phyloP scores from a whole-genome alignment of 2,888 invertebrate genomes.

The Microctonus brassicae region DNA sequence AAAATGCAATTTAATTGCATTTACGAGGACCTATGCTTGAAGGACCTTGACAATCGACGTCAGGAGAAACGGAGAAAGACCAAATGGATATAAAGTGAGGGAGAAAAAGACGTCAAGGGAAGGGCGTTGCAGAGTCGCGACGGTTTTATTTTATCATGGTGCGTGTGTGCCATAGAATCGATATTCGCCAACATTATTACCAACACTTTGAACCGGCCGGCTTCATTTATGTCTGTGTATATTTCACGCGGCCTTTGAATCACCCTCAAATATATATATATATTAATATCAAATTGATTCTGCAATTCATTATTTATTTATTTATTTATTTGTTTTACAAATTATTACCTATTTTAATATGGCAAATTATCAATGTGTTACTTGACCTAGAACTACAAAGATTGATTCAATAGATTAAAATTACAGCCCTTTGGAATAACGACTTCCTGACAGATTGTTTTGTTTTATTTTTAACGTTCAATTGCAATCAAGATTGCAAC shows the following conservation, averaged over 20 bases:
- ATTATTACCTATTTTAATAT: background rate
- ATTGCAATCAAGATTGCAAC: background rate
- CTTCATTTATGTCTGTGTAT: slow-evolving; percentile 21
- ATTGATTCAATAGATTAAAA: background rate
- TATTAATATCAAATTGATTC: background rate
- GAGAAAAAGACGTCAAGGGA: slow-evolving; percentile 1
- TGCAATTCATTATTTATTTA: no score
- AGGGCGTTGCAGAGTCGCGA: slow-evolving; percentile 43
- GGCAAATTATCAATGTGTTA: background rate
- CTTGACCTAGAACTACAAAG: background rate
- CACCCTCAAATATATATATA: slow-evolving; percentile 44
- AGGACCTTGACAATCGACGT: slow-evolving; percentile 44
- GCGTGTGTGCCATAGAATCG: slow-evolving; percentile 48
- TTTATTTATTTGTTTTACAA: no score
- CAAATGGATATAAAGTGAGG: no score
- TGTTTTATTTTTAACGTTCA: background rate
- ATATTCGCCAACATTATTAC: slow-evolving; percentile 45
- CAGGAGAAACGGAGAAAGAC: slow-evolving; percentile 12
- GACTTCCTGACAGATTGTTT: background rate
- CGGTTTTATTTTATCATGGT: slow-evolving; percentile 38
- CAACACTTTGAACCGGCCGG: slow-evolving; percentile 41
- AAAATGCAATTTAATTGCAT: background rate
- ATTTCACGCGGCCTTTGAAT: slow-evolving; percentile 33
- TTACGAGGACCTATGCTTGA: background rate
- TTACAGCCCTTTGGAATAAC: background rate